Conservation (phyloP, 35 echinoderm and acorn worm species). For the Ophiothrix spiculata region DNA sequence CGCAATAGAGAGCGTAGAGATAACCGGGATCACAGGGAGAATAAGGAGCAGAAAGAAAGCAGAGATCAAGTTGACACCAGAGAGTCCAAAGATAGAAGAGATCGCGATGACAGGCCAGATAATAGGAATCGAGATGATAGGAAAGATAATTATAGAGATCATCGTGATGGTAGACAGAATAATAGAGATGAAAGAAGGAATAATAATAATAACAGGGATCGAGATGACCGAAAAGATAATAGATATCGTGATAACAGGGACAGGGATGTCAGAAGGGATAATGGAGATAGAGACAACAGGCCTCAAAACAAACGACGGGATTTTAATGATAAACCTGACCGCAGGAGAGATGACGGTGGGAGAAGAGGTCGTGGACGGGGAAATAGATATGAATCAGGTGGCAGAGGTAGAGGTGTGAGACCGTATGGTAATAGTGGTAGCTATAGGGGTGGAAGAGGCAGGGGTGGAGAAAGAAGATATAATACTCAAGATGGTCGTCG, state of each 20-base stretch:
- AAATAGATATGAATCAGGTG: slow-evolving; percentile 25
- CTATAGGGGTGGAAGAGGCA: slow-evolving; percentile 53
- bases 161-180: too few species aligned
- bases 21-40: background rate
- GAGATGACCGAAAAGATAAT: background rate
- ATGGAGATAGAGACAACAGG: slow-evolving; percentile 20
- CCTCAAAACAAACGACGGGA: slow-evolving; percentile 21
- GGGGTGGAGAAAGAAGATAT: slow-evolving; percentile 44
- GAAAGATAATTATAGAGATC: too few species aligned
- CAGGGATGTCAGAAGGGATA: slow-evolving; percentile 9
- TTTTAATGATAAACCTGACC: slow-evolving; percentile 3
- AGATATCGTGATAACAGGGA: too few species aligned
- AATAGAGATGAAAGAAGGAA: too few species aligned
- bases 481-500: slow-evolving; percentile 20
- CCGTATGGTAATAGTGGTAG: slow-evolving; percentile 30
- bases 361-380: slow-evolving; percentile 2
- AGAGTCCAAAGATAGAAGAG: too few species aligned
- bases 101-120: too few species aligned
- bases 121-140: too few species aligned
- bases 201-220: too few species aligned
- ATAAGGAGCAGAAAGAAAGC: background rate
- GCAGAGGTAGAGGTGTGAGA: slow-evolving; percentile 28
- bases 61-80: slow-evolving; percentile 32
- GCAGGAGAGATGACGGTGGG: slow-evolving; percentile 29
- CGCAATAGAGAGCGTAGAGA: background rate